These are phyloP conservation scores for Perizoma affinitatum DNA, from an alignment of 2,888 invertebrate species.

Conservation along the genomic window DNA sequence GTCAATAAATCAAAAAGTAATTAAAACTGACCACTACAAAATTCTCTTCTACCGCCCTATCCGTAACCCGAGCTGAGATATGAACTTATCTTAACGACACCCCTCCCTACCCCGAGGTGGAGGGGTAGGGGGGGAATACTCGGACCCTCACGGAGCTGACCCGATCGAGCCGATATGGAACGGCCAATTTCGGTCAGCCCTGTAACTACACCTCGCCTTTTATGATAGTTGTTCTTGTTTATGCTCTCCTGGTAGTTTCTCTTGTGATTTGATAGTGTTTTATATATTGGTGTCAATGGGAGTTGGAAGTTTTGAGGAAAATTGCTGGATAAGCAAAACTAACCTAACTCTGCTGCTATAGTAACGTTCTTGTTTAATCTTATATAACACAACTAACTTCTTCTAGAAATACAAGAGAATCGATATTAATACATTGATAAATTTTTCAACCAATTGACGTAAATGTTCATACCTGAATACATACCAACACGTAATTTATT, in stretches of 20 bases:
- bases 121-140: slow-evolving; percentile 4
- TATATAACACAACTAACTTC: too few relatives aligned
- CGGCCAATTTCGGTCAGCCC: slow-evolving; percentile 70
- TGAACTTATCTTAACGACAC: slow-evolving; percentile 75
- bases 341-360: slow-evolving; percentile 6
- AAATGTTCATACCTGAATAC: too few relatives aligned
- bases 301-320: slow-evolving; percentile 8
- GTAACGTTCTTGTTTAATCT: too few relatives aligned
- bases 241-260: slow-evolving; percentile 37
- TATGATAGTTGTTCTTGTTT: slow-evolving; percentile 66
- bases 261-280: slow-evolving; percentile 30
- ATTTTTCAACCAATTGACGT: too few relatives aligned
- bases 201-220: slow-evolving; percentile 52
- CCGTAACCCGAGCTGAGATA: slow-evolving; percentile 73
- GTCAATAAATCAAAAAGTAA: slow-evolving; percentile 24
- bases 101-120: slow-evolving; percentile 7
- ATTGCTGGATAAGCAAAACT: too few relatives aligned
- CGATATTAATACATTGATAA: too few relatives aligned
- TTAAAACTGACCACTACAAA: slow-evolving; percentile 37
- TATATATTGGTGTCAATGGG: slow-evolving; percentile 18
- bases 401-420: too few relatives aligned
- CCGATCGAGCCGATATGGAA: slow-evolving; percentile 60
- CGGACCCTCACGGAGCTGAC: slow-evolving; percentile 21
- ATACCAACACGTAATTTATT: too few relatives aligned
- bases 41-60: slow-evolving; percentile 51